Evolutionary conservation across 1,140 invertebrate genomes (phyloP), one percentile per base, ranked within the genome.

Genomic region (Zaprionus ghesquierei): DNA sequence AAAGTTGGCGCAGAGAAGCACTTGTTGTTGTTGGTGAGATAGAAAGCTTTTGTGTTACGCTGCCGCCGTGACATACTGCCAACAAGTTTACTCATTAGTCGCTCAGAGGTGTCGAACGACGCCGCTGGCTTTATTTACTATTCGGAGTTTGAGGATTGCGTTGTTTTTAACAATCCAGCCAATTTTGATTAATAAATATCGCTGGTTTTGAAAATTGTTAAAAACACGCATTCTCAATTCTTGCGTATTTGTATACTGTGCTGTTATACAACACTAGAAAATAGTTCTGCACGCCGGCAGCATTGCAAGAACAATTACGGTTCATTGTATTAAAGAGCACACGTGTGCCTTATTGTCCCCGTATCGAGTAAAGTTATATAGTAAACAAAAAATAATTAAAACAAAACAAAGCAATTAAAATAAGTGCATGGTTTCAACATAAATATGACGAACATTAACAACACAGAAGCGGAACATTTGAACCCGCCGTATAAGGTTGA

Each of bases 401-500:
- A n/a, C n/a, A n/a, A n/a, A n/a, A n/a, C n/a, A 49, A 49, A 62
- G 27, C n/a, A 46, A 18, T 46, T 25, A 18, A 44, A 51, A 27
- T 46, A 44, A 56, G 46, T 62, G 10, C 12, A 59, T 54, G 46
- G 49, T 51, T 27, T 15, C 49, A 33, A 22, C 38, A 54, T 38
- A 58, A 75, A 54, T 50, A 89, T 89, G 84, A 56, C 64, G 20
- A 66, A 13, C 29, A 51, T 23, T 53, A 27, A 75, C 44, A 64
- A 54, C 9, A 64, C 53, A 2, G 84, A 89, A 46, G 68, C 46
- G 13, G 79, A 89, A 55, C 84, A 75, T 22, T 77, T 89, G 29
- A 84, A 77, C 41, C 77, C 70, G 2, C 60, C 56, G 29, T 72
- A 63, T 31, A 84, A 76, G 46, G 70, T 84, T 51, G 84, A 89